Conservation (phyloP, 2,888 invertebrate genomes). For the Chydorus sphaericus region DNA sequence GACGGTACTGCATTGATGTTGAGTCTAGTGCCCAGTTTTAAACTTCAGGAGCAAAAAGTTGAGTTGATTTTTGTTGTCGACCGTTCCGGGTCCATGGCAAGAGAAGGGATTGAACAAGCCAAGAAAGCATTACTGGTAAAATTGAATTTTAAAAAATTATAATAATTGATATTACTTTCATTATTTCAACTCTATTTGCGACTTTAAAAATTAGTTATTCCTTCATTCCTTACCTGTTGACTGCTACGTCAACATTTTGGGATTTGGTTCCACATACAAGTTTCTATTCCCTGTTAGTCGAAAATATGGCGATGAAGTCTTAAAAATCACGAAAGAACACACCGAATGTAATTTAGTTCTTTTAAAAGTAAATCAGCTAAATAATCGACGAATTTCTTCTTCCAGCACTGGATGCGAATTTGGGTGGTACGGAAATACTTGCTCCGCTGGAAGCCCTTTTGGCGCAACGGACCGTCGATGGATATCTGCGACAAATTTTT, state of each 20-base stretch:
- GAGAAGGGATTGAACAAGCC: conserved; percentile 20
- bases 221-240: conserved; percentile 26
- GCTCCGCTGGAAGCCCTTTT: conserved; percentile 23
- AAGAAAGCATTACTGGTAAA: conserved; percentile 23
- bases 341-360: conserved; percentile 12
- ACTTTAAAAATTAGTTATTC: conserved; percentile 19
- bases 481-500: conserved; percentile 24
- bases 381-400: too few species aligned
- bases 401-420: conserved; percentile 22
- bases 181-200: neutral
- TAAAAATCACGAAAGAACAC: conserved; percentile 20
- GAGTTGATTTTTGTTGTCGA: conserved; percentile 28
- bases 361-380: neutral
- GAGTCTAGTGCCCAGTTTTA: conserved; percentile 32
- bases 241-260: conserved; percentile 29
- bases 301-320: conserved; percentile 21
- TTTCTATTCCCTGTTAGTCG: conserved; percentile 23
- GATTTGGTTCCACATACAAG: conserved; percentile 26
- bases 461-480: conserved; percentile 18
- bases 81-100: conserved; percentile 30
- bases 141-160: neutral
- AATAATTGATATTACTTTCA: neutral
- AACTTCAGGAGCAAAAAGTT: conserved; percentile 20
- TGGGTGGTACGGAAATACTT: conserved; percentile 27
- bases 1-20: conserved; percentile 25